A percentile compares a stretch with the other conserved stretches of the same genome.
phyloP scores from a whole-genome alignment of 1,140 invertebrate genomes.

The Drosophila sturtevanti region DNA sequence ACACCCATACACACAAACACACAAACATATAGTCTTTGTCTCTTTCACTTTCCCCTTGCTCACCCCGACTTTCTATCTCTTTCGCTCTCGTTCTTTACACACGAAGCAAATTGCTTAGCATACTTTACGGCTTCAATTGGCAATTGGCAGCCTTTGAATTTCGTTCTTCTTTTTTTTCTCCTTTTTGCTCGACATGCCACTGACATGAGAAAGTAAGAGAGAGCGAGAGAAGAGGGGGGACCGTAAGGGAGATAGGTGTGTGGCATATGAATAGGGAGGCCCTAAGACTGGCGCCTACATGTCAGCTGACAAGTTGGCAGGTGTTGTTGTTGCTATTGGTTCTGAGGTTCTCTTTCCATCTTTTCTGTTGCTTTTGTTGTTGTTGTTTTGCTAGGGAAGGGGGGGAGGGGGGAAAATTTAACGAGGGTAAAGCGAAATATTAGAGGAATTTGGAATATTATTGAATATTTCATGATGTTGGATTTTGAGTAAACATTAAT shows the following conservation, averaged over 20 bases:
- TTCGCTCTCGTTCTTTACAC: constrained; percentile 9
- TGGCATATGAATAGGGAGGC: constrained; percentile 2
- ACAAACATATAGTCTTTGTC: background rate
- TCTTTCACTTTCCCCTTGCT: background rate
- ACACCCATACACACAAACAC: constrained; percentile 22
- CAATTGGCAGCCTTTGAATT: constrained; percentile 79
- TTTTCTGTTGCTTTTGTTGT: constrained; percentile 10
- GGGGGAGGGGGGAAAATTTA: constrained; percentile 10
- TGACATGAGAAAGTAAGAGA: no score
- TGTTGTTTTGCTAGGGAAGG: no score
- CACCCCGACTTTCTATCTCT: background rate
- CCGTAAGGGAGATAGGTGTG: background rate
- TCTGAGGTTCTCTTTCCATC: constrained; percentile 11
- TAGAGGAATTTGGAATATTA: background rate
- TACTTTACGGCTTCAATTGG: constrained; percentile 80
- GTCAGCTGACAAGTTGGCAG: constrained; percentile 74
- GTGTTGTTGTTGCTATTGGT: constrained; percentile 43
- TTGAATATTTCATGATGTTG: background rate
- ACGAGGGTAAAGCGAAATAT: constrained; percentile 10
- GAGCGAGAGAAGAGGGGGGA: no score
- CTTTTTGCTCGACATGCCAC: constrained; percentile 40
- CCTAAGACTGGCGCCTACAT: constrained; percentile 62
- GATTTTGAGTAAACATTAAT: background rate
- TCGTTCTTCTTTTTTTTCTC: constrained; percentile 30
- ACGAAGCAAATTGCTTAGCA: constrained; percentile 74